Percentiles rank a stretch among this genome's conserved stretches.
Evolutionary conservation across 1,140 invertebrate species (phyloP).

Genomic region (Carcinoscorpius rotundicauda): DNA sequence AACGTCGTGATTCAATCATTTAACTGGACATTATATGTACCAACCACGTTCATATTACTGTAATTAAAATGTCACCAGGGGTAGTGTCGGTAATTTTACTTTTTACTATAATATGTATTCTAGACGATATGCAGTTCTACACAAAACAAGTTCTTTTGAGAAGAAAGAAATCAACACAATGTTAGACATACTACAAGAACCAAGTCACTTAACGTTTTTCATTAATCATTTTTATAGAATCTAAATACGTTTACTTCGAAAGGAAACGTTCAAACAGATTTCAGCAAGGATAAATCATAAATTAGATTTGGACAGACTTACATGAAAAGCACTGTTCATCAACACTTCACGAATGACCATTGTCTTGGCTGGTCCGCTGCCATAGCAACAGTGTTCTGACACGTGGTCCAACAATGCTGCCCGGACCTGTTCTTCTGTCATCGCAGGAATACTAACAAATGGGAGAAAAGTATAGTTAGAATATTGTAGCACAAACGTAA

Average conservation of each 20-base stretch:
- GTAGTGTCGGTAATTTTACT: not conserved
- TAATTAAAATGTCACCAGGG: not conserved
- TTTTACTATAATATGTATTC: not conserved
- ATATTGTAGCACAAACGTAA: too few relatives aligned
- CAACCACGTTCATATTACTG: not conserved
- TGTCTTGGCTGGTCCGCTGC: constrained; percentile 34
- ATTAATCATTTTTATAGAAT: not conserved
- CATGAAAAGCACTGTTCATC: constrained; percentile 40
- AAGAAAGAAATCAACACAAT: constrained; percentile 44
- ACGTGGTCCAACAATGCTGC: constrained; percentile 36
- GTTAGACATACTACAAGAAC: not conserved
- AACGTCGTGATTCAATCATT: not conserved
- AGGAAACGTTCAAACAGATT: constrained; percentile 13
- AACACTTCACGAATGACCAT: constrained; percentile 37
- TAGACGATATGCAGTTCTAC: constrained; percentile 30
- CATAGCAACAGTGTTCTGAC: constrained; percentile 42
- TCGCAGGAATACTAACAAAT: not conserved
- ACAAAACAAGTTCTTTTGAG: constrained; percentile 41
- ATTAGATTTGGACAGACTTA: constrained; percentile 27
- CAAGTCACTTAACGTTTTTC: not conserved
- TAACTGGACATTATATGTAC: not conserved
- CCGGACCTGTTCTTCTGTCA: constrained; percentile 37
- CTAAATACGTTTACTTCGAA: too few relatives aligned
- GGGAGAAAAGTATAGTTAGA: too few relatives aligned
- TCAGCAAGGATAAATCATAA: constrained; percentile 35